Base-by-base conservation (phyloP, 2,113 vertebrate genomes). In the Rhodinocichla rosea region DNA sequence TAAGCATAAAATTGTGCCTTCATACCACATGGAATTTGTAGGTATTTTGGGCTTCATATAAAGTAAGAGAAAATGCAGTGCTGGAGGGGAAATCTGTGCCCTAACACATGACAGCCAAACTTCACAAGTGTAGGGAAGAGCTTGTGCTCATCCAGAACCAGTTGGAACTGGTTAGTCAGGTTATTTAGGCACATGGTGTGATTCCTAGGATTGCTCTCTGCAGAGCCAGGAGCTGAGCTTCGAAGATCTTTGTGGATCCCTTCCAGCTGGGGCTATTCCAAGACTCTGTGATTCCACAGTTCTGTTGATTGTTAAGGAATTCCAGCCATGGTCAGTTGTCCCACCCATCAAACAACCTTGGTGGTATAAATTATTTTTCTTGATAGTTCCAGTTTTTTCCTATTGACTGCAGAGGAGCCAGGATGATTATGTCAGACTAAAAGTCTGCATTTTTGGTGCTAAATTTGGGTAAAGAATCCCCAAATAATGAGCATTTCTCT, bases 251-350 rank as follows among this genome's bases (percentile, higher is more conserved):
- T 16, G 30, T 11, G 47, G 26, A 39, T 62, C 10, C 63, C 35
- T 55, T 35, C 16, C 55, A 45, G 11, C 16, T 82, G 45, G 13
- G 16, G 13, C 26, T 30, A 0, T 27, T 27, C 49, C 22, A 0
- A 33, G 15, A 6, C 62, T 44, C 27, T 35, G 1, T 12, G 15
- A 42, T 53, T 69, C 47, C 13, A 3, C 35, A 15, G 26, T 27
- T 90, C 30, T 3, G 0, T 13, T 42, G 40, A 3, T 15, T 59
- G 14, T 28, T 28, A n/a, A 26, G 30, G 39, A 84, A 62, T 22
- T 71, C 7, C 18, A 57, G 14, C 11, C 1, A 0, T 8, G 7
- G 4, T 30, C 20, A 17, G 18, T 9, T 50, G 23, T 57, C 37
- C 28, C 19, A 73, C 3, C 2, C 15, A 39, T 52, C 27, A 64